Evolutionary conservation across 1,140 invertebrate species (phyloP), one percentile per base, ranked within the genome.

Genomic region (Macrobrachium nipponense): DNA sequence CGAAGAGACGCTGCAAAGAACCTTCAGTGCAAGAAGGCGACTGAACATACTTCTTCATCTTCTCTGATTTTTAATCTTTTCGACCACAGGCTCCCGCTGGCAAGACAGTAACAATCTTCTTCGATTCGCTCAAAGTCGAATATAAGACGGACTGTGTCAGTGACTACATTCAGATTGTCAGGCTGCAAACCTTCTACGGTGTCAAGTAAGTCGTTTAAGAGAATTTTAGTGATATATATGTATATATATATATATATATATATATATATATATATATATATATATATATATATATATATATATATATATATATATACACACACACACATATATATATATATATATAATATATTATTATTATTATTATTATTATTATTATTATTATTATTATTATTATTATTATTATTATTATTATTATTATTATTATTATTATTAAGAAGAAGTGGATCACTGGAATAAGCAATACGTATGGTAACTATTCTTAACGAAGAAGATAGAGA

Each of bases 41-140:
- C 27, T 36, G 27, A 36, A 2, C 3, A 3, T 27, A 5, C 68
- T 20, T 18, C 20, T 72, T 36, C 27, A 5, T 72, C 27, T 20
- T 72, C 36, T 17, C 44, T 44, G 5, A 0, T 27, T 72, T 60
- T 36, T 27, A 62, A 12, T 61, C 4, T 58, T 66, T 60, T 44
- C 58, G 20, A 20, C n/a, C 15, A 15, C 83, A 86, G 83, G 83
- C 66, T 2, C 77, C 83, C 6, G 20, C 15, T 20, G 83, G 64
- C 2, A 72, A 27, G 43, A 51, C 61, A 20, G 77, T 86, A 23
- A 62, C 20, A 0, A 5, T 86, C 7, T 43, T 80, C 61, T 80
- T 86, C 58, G 83, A 86, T 18, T 20, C 77, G 5, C 62, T 86
- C 12, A 86, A 80, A 77, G 61, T 86, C 12, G 36, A 86, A 59